These are phyloP conservation scores for Gonioctena quinquepunctata DNA, from an alignment of 1,140 invertebrate genomes.

Conservation along the genomic window DNA sequence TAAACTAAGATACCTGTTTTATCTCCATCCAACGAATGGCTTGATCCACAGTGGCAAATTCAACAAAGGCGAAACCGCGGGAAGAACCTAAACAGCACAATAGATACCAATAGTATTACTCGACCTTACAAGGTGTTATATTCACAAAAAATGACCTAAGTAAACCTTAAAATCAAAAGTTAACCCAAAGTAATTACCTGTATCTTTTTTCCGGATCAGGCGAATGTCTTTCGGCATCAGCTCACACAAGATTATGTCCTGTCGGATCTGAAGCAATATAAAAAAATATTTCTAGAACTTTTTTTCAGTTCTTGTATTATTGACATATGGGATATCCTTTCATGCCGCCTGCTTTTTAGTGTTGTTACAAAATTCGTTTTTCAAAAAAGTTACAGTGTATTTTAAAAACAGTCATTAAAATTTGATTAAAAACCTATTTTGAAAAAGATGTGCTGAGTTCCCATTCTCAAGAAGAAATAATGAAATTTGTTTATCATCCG, in stretches of 20 bases:
- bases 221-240: constrained; percentile 83
- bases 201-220: constrained; percentile 82
- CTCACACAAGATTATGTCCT: constrained; percentile 73
- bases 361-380: no score
- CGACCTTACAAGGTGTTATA: constrained; percentile 42
- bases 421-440: no score
- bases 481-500: no score
- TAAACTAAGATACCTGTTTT: constrained; percentile 78
- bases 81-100: constrained; percentile 75
- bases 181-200: constrained; percentile 66
- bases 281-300: no score
- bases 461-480: no score
- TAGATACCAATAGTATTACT: constrained; percentile 57
- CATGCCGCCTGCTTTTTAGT: no score
- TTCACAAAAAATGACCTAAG: constrained; percentile 48
- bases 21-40: constrained; percentile 90
- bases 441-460: no score
- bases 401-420: no score
- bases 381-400: no score
- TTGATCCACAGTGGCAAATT: constrained; percentile 88
- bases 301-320: no score
- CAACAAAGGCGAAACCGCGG: constrained; percentile 93
- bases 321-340: no score
- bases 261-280: constrained; percentile 70
- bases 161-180: constrained; percentile 37